Conservation (phyloP, 2,797 vertebrate genomes). For the Falco concolor region DNA sequence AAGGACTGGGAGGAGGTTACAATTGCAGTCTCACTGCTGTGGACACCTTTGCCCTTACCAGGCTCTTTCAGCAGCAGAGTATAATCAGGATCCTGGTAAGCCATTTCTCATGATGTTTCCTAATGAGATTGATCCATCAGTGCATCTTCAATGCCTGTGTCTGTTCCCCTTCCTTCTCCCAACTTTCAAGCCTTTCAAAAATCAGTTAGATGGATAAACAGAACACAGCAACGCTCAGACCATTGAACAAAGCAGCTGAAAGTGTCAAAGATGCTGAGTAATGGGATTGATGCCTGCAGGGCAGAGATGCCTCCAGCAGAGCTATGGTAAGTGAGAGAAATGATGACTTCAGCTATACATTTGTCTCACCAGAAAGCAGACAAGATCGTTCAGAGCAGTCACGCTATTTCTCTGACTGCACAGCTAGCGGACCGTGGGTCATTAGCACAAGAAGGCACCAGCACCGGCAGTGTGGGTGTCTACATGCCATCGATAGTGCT, state of each 20-base stretch:
- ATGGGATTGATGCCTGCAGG: not conserved
- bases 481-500: not conserved
- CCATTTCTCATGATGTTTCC: not conserved
- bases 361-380: not conserved
- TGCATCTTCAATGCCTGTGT: not conserved
- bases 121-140: not conserved
- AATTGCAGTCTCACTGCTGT: not conserved
- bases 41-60: not conserved
- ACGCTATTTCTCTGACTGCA: not conserved
- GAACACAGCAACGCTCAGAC: not conserved
- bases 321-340: not conserved
- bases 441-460: not conserved
- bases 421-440: not conserved
- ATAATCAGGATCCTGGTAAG: not conserved
- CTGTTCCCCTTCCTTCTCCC: not conserved
- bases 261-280: not conserved
- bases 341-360: not conserved
- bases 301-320: not conserved
- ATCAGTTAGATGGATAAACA: not conserved
- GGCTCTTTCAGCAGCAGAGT: not conserved
- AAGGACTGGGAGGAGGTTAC: not conserved
- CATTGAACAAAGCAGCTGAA: not conserved
- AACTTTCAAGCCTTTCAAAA: not conserved
- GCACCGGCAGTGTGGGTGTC: not conserved
- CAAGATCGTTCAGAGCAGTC: not conserved